A percentile compares a stretch with the other conserved stretches of the same genome.
phyloP scores from a whole-genome alignment of 2,797 vertebrate species.

The Neoniphon sammara region DNA sequence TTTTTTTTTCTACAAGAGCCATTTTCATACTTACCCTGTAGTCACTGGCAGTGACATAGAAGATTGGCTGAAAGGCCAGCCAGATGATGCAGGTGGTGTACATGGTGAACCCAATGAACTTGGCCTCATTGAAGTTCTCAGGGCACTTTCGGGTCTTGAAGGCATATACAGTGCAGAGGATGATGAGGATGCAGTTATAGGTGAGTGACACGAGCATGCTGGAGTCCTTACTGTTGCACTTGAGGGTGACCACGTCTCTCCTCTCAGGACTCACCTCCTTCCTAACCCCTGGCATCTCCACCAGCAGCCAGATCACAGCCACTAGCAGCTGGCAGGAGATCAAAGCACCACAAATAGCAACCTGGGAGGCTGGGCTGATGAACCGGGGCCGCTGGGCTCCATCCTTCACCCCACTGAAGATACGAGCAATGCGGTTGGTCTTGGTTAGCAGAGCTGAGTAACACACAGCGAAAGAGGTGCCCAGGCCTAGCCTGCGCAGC shows the following conservation, averaged over 20 bases:
- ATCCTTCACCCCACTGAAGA: conserved; percentile 94
- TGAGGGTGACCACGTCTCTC: conserved; percentile 94
- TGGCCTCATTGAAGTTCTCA: conserved; percentile 99
- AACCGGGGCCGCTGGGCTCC: conserved; percentile 94
- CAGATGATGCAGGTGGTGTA: conserved; percentile 99
- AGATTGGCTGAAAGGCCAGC: conserved; percentile 99
- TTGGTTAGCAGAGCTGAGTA: conserved; percentile 98
- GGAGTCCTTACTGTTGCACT: conserved; percentile 94
- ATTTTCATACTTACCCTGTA: conserved; percentile 88
- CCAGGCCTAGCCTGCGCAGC: conserved; percentile 91
- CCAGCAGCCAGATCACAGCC: conserved; percentile 91
- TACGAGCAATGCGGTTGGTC: conserved; percentile 97
- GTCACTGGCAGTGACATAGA: conserved; percentile 98
- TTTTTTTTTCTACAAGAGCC: not conserved
- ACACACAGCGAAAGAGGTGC: conserved; percentile 95
- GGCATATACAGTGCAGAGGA: conserved; percentile 97
- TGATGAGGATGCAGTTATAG: conserved; percentile 96
- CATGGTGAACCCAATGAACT: conserved; percentile 99
- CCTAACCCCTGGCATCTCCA: conserved; percentile 92
- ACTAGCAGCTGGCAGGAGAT: conserved; percentile 97
- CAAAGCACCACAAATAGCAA: conserved; percentile 93
- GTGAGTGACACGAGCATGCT: conserved; percentile 97
- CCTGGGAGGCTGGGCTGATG: conserved; percentile 96
- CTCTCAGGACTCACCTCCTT: conserved; percentile 93
- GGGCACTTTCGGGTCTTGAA: conserved; percentile 99